These are phyloP conservation scores for Ormyrus pomaceus DNA, from an alignment of 2,888 invertebrate species.

Conservation along the genomic window DNA sequence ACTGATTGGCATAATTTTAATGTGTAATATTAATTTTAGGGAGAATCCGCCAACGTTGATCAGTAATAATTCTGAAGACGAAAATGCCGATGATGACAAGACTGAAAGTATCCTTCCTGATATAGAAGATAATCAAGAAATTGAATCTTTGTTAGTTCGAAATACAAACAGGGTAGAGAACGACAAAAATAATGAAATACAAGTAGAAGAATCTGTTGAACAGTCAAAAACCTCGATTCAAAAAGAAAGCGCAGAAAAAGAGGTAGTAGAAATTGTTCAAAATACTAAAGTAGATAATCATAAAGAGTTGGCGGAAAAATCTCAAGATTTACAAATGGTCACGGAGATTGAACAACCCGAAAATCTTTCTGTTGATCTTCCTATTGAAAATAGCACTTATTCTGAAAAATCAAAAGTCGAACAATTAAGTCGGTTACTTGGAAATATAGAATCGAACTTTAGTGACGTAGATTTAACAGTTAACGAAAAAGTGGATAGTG, in stretches of 20 bases:
- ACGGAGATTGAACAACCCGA: conserved; percentile 58
- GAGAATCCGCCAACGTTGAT: conserved; percentile 37
- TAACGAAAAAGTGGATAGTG: conserved; percentile 15
- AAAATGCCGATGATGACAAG: conserved; percentile 62
- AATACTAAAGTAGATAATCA: conserved; percentile 5
- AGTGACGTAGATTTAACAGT: conserved; percentile 56
- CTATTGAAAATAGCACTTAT: conserved; percentile 7
- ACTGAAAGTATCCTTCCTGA: conserved; percentile 68
- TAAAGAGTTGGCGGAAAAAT: conserved; percentile 18
- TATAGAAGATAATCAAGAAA: conserved; percentile 63
- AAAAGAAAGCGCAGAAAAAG: conserved; percentile 38
- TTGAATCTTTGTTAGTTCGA: conserved; percentile 46
- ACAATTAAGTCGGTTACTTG: conserved; percentile 68
- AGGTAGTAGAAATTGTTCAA: conserved; percentile 12
- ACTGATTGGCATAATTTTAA: too few species aligned
- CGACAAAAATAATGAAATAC: conserved; percentile 30
- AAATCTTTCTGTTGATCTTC: conserved; percentile 1
- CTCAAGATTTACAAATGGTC: conserved; percentile 30
- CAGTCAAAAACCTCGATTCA: conserved; percentile 22
- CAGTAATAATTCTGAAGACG: conserved; percentile 25
- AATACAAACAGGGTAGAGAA: conserved; percentile 15
- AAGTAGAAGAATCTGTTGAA: conserved; percentile 19
- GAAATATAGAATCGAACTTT: conserved; percentile 69
- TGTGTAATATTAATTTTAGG: conserved; percentile 23
- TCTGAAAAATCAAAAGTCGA: conserved; percentile 67